Base-by-base conservation (phyloP, 1,140 invertebrate species). In the Schlechtendalia chinensis region DNA sequence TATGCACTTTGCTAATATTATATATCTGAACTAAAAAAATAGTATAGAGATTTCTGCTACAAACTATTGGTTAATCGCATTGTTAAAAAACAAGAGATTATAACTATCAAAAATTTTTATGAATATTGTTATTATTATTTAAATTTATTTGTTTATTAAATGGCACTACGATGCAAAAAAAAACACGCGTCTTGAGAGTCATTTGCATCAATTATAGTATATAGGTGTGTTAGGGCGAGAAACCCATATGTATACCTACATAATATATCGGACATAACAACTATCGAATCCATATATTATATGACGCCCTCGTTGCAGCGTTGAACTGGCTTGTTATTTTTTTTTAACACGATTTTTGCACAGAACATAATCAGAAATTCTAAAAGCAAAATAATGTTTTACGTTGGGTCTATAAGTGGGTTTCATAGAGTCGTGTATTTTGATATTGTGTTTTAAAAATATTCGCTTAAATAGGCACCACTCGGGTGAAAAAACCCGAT, bases 391-490 rank as follows among this genome's bases (percentile, higher is more conserved):
- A 50, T 69, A 47, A 69, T 69, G 65, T 69, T 69, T 69, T 69
- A 24, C 22, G 14, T 24, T 69, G 3, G 32, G 14, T 47, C 1
- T 54, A 54, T 27, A 10, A 27, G 22, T 53, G 47, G 47, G 47
- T 19, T 22, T 24, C 6, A 24, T 27, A n/a, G 0, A 29, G 19
- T 11, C 14, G 27, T 29, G 47, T 54, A 54, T 50, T 4, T 71
- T 72, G 50, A 72, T 72, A 54, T 72, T 72, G 24, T 54, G 24
- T 54, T 72, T 54, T 54, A 54, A 54, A 71, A 72, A 72, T 72
- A 19, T 54, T 32, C 69, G 69, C 69, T 72, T 54, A 53, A 54
- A 72, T 72, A 72, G 17, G 69, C 47, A 54, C 69, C 69, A 72
- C 12, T 72, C 69, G 47, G 50, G 47, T 5, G 69, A 72, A 72